Evolutionary conservation across 2,797 vertebrate genomes (phyloP), one percentile per base, ranked within the genome.

Genomic region (Melanogrammus aeglefinus): DNA sequence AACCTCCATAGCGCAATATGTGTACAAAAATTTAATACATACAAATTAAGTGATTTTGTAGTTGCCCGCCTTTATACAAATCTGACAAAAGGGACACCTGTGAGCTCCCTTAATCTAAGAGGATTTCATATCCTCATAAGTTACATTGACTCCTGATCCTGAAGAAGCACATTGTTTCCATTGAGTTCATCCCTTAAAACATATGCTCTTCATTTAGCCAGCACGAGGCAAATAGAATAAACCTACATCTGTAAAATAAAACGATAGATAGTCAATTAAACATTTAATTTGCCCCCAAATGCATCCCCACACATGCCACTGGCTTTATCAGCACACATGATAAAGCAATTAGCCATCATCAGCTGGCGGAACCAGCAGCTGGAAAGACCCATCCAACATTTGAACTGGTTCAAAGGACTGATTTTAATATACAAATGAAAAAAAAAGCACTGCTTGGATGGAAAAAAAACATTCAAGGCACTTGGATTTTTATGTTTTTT

Each of bases 121-220:
- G 79, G 83, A 91, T 92, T 93, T 88, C 86, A 91, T 92, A 91
- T 89, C 84, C 14, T 84, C 87, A 84, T 83, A 77, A 80, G 87
- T 85, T 89, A 90, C 90, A 90, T 88, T 91, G 84, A 87, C 87
- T 91, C 82, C 80, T 81, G 82, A 90, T 89, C 83, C 79, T 83
- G 77, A 73, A 63, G 21, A n/a, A 63, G 57, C 57, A 69, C 13
- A 69, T 69, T 69, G 63, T 69, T 69, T 69, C 63, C n/a, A 69
- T 27, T 27, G 12, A 27, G 8, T 27, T 24, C 3, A 27, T 69
- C 24, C n/a, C 63, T 27, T n/a, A 69, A 87, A 89, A 87, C 77
- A 72, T 79, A 38, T 86, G 76, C 79, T 83, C 77, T 82, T 87
- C 86, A 88, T 88, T 83, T 87, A 85, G 76, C 57, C 57, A 18